Evolutionary conservation across 2,113 vertebrate genomes (phyloP).

Genomic region (Actinemys pallida): DNA sequence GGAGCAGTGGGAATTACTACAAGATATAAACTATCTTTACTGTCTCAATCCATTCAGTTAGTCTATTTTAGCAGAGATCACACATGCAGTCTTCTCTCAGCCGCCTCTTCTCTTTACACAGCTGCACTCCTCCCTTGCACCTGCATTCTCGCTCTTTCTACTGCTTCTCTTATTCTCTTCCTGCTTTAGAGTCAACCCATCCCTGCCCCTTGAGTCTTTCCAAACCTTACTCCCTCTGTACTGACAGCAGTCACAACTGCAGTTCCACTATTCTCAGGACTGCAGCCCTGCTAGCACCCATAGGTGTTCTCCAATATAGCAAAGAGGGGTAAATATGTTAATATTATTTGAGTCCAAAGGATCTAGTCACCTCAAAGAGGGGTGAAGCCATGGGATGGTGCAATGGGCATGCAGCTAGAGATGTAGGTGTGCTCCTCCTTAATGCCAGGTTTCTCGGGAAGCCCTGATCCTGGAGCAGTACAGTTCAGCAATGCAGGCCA

Average conservation of each 20-base stretch:
- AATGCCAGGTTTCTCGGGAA: neutral
- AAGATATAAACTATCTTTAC: slow-evolving; percentile 39
- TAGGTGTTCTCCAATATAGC: neutral
- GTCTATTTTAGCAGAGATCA: slow-evolving; percentile 23
- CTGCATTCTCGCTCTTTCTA: neutral
- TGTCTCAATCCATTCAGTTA: neutral
- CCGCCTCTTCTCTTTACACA: neutral
- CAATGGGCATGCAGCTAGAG: neutral
- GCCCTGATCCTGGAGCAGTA: neutral
- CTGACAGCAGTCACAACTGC: neutral
- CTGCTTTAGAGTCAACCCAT: neutral
- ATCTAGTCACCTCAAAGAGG: accelerated
- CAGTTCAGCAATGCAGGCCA: neutral
- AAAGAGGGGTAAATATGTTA: neutral
- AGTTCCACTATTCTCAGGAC: neutral
- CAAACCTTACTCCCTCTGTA: neutral
- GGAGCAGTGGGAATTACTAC: slow-evolving; percentile 6
- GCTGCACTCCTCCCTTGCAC: accelerated
- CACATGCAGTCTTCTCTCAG: neutral
- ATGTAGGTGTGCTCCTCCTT: accelerated
- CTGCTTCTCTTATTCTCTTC: accelerated
- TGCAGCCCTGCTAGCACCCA: no score
- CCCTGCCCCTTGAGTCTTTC: neutral
- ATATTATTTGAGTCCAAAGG: neutral
- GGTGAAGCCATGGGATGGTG: neutral